Conservation (phyloP, 2,113 vertebrate genomes). For the Polypterus bichir region DNA sequence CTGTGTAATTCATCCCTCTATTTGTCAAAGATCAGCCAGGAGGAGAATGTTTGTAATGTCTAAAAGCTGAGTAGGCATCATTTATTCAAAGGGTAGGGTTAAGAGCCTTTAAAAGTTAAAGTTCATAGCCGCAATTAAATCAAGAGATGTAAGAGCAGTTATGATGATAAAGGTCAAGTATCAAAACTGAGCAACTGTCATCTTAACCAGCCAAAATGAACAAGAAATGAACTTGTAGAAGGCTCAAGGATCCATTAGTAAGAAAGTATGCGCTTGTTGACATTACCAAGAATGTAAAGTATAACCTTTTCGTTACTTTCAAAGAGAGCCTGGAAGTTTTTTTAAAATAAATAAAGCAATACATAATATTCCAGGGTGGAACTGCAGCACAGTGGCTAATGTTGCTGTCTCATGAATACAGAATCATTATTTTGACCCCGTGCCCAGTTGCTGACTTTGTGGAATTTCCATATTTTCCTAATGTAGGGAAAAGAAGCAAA, state of each 20-base stretch:
- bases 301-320: background rate
- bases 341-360: too few species aligned
- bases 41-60: too few species aligned
- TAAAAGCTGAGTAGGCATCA: too few species aligned
- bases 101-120: constrained; percentile 29
- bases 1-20: too few species aligned
- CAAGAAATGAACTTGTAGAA: constrained; percentile 15
- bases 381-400: too few species aligned
- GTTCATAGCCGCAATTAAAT: constrained; percentile 40
- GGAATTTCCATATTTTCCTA: too few species aligned
- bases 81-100: constrained; percentile 16
- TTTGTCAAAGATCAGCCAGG: too few species aligned
- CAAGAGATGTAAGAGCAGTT: constrained; percentile 19
- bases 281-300: constrained; percentile 1
- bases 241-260: constrained; percentile 13
- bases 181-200: constrained; percentile 18
- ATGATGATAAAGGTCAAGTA: constrained; percentile 29
- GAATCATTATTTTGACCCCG: too few species aligned
- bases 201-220: constrained; percentile 22
- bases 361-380: too few species aligned
- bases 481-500: too few species aligned
- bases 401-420: too few species aligned
- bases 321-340: background rate
- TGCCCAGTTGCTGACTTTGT: too few species aligned
- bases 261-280: constrained; percentile 2